Percentiles rank a stretch among this genome's conserved stretches.
Evolutionary conservation across 2,888 invertebrate species (phyloP).

Genomic region (Ichneumoninae sp.): DNA sequence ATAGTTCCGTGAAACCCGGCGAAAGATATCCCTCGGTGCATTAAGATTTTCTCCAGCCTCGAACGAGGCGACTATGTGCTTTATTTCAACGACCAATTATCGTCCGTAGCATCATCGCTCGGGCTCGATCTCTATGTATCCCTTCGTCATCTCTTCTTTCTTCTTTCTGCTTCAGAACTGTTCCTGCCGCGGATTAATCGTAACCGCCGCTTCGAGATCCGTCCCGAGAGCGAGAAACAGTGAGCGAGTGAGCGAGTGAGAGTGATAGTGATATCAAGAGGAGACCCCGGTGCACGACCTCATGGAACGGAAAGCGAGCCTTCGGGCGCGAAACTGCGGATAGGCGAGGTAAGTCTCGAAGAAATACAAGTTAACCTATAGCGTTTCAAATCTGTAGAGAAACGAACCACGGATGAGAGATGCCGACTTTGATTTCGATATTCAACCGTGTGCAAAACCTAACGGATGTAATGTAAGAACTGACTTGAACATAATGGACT

Average conservation of each 20-base stretch:
- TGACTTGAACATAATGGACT: conserved; percentile 39
- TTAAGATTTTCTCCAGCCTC: conserved; percentile 21
- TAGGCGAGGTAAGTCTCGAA: conserved; percentile 54
- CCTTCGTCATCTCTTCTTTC: conserved; percentile 40
- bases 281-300: conserved; percentile 62
- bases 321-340: conserved; percentile 63
- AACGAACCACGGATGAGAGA: conserved; percentile 64
- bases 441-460: conserved; percentile 57
- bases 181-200: conserved; percentile 67
- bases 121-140: conserved; percentile 73
- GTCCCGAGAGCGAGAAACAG: conserved; percentile 28
- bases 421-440: conserved; percentile 71
- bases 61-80: conserved; percentile 29
- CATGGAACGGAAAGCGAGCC: conserved; percentile 65
- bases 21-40: not conserved
- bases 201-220: conserved; percentile 67
- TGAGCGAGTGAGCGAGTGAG: conserved; percentile 1
- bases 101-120: conserved; percentile 79
- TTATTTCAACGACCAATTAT: conserved; percentile 79
- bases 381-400: conserved; percentile 13
- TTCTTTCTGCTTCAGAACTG: conserved; percentile 63
- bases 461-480: conserved; percentile 58
- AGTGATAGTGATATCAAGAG: not conserved
- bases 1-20: conserved; percentile 19
- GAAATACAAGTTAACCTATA: conserved; percentile 22